Evolutionary conservation across 2,797 vertebrate species (phyloP).

Genomic region (Sciurus vulgaris): DNA sequence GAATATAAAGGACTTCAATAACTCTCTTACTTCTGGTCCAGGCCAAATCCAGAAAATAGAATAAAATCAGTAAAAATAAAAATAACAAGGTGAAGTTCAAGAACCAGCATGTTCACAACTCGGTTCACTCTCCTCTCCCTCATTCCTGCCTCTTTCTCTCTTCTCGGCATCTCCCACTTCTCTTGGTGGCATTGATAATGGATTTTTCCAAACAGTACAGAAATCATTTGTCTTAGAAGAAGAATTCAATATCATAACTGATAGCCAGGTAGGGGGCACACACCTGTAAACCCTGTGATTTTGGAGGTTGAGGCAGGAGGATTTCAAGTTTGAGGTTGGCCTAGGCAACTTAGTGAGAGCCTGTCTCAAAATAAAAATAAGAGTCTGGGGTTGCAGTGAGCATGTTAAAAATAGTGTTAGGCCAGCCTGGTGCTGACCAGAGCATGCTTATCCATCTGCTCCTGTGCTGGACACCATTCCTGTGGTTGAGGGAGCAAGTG

Average conservation of each 20-base stretch:
- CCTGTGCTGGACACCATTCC: no score
- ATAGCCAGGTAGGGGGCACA: no score
- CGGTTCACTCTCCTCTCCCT: rapidly evolving
- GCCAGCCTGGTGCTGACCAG: no score
- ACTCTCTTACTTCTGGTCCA: constrained; percentile 7
- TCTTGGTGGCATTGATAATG: not conserved
- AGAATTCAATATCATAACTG: not conserved
- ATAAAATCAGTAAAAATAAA: constrained; percentile 33
- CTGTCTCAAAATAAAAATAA: no score
- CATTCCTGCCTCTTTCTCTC: rapidly evolving
- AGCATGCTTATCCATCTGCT: no score
- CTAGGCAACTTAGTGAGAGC: no score
- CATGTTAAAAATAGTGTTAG: no score
- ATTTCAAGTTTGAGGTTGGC: no score
- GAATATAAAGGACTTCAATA: not conserved
- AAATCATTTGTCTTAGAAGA: constrained; percentile 42
- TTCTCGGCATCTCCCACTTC: not conserved
- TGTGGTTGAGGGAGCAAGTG: no score
- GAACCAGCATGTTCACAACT: not conserved
- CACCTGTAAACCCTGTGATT: no score
- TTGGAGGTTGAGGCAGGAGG: no score
- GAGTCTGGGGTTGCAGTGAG: no score
- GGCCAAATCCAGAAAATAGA: constrained; percentile 22
- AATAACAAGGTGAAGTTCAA: constrained; percentile 3
- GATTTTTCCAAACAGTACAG: not conserved